Percentiles rank a stretch among this genome's conserved stretches.
phyloP scores from a whole-genome alignment of 2,888 invertebrate species.

The Campaea margaritaria region DNA sequence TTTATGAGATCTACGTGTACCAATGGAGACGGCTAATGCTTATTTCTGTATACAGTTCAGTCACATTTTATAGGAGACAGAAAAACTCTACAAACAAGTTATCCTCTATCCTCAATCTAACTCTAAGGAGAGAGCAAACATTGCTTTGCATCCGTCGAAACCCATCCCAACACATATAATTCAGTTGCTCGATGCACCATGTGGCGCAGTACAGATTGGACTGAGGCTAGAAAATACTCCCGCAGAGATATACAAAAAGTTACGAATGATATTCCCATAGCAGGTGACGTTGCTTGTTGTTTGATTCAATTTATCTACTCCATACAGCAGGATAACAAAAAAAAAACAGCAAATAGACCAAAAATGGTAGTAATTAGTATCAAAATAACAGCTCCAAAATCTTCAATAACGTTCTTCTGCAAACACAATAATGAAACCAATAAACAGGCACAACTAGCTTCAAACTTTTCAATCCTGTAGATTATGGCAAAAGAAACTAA shows the following conservation, averaged over 20 bases:
- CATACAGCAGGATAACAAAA: background rate
- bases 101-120: conserved; percentile 10
- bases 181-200: conserved; percentile 76
- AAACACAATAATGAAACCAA: too few relatives aligned
- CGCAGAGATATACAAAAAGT: conserved; percentile 64
- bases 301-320: conserved; percentile 29
- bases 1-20: too few relatives aligned
- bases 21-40: too few relatives aligned
- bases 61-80: background rate
- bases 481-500: conserved; percentile 7
- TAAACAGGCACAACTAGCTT: too few relatives aligned
- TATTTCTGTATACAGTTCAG: too few relatives aligned
- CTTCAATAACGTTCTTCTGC: too few relatives aligned
- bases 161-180: conserved; percentile 70
- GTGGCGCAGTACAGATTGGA: conserved; percentile 70
- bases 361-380: too few relatives aligned
- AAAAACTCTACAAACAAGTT: background rate
- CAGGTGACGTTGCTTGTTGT: conserved; percentile 13
- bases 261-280: conserved; percentile 49
- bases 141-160: conserved; percentile 52
- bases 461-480: too few relatives aligned
- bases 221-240: conserved; percentile 71
- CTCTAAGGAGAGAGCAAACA: conserved; percentile 31
- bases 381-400: too few relatives aligned
- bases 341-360: background rate